Base-by-base conservation (phyloP, 2,797 vertebrate species). In the Bucorvus abyssinicus region DNA sequence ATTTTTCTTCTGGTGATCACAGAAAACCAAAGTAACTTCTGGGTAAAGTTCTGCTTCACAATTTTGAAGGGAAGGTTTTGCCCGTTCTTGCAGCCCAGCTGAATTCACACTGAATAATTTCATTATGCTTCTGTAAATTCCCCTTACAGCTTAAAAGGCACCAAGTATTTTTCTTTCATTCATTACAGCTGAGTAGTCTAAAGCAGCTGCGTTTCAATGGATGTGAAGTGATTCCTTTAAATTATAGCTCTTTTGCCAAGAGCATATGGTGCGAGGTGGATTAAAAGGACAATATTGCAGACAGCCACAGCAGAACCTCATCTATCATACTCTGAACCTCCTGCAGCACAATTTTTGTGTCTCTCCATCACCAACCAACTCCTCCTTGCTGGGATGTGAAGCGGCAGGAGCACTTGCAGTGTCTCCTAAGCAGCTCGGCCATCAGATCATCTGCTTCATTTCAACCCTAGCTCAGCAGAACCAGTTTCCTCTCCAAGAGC, bases 61-160 rank as follows among this genome's bases (percentile, higher is more conserved):
- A 8, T 68, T 89, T 65, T 52, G 44, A 75, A 69, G 27, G 14
- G 32, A 84, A 73, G 34, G 56, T 74, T 95, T 92, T 71, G 22
- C 71, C 82, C 2, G 3, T 75, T 38, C 80, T 71, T 45, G 2
- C 73, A 95, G 79, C 90, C 81, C 93, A 87, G 90, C 71, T 94
- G 94, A 95, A 95, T 78, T 96, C 89, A 89, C 69, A n/a, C 38
- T 92, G 94, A 84, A 93, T 93, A 87, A 92, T 94, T 96, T 85
- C 78, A 93, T 75, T 85, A 57, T 81, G 75, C 75, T 61, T 93
- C 87, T 87, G 64, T 92, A 93, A 95, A 92, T 87, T 96, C 92
- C 75, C 84, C n/a, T 75, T 87, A 8, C 57, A 92, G 84, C 89
- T 94, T 87, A 82, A 95, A 90, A 96, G 80, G 89, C 94, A 87